Evolutionary conservation across 1,140 invertebrate species (phyloP).

Genomic region (Scaptomyza pallida): DNA sequence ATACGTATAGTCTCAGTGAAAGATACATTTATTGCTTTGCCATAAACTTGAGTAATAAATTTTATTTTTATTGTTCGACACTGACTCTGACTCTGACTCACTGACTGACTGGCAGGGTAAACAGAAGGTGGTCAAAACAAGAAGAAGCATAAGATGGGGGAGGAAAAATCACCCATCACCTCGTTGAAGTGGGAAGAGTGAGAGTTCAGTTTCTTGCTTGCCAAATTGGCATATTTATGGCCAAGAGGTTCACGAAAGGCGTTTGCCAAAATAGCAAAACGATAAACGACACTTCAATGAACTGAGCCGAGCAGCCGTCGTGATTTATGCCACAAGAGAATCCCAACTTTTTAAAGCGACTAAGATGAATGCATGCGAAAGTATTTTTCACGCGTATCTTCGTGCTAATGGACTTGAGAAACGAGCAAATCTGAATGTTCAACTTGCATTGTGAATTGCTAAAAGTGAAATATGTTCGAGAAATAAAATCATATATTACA

Average conservation of each 20-base stretch:
- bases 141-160: neutral
- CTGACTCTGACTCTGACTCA: conserved; percentile 52
- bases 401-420: conserved; percentile 23
- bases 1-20: conserved; percentile 35
- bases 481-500: neutral
- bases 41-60: conserved; percentile 80
- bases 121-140: conserved; percentile 3
- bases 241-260: conserved; percentile 63
- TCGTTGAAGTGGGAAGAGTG: neutral
- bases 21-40: conserved; percentile 80
- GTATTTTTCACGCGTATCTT: conserved; percentile 2
- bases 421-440: neutral
- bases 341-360: conserved; percentile 21
- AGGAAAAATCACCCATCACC: neutral
- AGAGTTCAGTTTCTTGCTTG: conserved; percentile 20
- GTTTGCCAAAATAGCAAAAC: conserved; percentile 72
- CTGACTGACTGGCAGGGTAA: conserved; percentile 8
- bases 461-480: neutral
- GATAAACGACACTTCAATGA: conserved; percentile 80
- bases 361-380: conserved; percentile 17
- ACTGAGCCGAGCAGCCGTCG: conserved; percentile 44
- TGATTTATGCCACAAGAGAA: conserved; percentile 40
- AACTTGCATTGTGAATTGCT: neutral
- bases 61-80: conserved; percentile 76
- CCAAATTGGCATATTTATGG: conserved; percentile 79